These are phyloP conservation scores for Leptocoma aspasia DNA, from an alignment of 2,113 vertebrate genomes.

Conservation along the genomic window DNA sequence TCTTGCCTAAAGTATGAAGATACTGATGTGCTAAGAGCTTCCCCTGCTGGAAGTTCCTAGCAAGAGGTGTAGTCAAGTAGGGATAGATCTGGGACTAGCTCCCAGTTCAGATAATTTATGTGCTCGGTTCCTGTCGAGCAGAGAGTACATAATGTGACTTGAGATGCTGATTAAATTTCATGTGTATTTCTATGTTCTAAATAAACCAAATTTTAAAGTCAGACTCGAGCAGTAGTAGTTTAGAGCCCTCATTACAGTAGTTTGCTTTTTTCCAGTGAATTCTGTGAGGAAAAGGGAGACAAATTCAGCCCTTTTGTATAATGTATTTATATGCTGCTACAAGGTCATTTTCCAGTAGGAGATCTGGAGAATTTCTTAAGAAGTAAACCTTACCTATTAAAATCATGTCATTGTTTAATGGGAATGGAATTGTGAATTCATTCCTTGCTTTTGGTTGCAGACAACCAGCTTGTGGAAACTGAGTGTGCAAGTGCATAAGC, in stretches of 20 bases:
- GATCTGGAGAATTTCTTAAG: neutral
- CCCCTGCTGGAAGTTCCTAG: constrained; percentile 78
- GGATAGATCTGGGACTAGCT: constrained; percentile 55
- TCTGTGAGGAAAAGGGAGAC: constrained; percentile 45
- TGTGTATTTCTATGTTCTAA: constrained; percentile 64
- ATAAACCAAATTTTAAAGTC: constrained; percentile 77
- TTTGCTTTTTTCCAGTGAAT: constrained; percentile 73
- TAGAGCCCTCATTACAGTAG: constrained; percentile 62
- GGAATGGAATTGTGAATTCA: neutral
- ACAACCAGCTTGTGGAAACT: neutral
- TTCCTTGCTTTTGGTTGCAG: neutral
- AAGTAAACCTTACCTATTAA: neutral
- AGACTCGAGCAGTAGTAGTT: constrained; percentile 68
- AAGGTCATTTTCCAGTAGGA: constrained; percentile 40
- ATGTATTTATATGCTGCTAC: neutral
- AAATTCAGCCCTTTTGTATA: constrained; percentile 31
- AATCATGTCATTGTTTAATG: neutral
- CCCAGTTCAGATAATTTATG: constrained; percentile 46
- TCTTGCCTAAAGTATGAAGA: neutral
- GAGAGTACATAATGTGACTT: constrained; percentile 61
- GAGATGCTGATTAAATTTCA: constrained; percentile 71
- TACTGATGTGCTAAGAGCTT: constrained; percentile 76
- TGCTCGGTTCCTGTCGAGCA: constrained; percentile 49
- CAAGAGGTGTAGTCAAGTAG: constrained; percentile 66
- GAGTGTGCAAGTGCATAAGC: neutral